Conservation (phyloP, 1,140 invertebrate genomes). For the Calliphora vicina region DNA sequence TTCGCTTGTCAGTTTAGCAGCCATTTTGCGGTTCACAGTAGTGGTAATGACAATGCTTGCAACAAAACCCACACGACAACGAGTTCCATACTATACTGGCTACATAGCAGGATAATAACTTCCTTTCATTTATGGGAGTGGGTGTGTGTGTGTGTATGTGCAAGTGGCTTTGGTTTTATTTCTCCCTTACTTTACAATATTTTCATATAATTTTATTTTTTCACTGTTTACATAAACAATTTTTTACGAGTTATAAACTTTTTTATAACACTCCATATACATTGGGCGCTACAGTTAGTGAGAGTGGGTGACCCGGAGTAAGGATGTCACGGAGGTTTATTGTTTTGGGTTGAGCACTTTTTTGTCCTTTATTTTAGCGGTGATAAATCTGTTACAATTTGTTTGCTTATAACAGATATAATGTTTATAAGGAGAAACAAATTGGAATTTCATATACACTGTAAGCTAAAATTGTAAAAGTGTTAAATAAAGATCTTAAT, state of each 20-base stretch:
- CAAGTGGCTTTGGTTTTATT: not conserved
- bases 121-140: not conserved
- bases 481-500: too few relatives aligned
- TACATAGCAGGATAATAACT: conserved; percentile 23
- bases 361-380: conserved; percentile 29
- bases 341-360: not conserved
- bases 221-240: conserved; percentile 6
- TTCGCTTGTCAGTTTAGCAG: conserved; percentile 64
- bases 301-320: not conserved
- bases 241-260: conserved; percentile 56
- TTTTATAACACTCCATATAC: conserved; percentile 60
- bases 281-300: not conserved
- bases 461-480: not conserved
- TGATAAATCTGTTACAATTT: conserved; percentile 63
- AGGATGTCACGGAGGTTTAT: not conserved
- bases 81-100: not conserved
- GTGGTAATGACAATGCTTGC: conserved; percentile 28
- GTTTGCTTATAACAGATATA: conserved; percentile 45
- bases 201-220: not conserved
- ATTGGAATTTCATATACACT: not conserved
- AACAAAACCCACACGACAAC: conserved; percentile 5
- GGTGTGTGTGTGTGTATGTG: not conserved
- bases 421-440: conserved; percentile 38
- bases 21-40: conserved; percentile 61
- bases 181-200: not conserved